phyloP scores from a whole-genome alignment of 2,888 invertebrate species.

The Dryadula phaetusa region DNA sequence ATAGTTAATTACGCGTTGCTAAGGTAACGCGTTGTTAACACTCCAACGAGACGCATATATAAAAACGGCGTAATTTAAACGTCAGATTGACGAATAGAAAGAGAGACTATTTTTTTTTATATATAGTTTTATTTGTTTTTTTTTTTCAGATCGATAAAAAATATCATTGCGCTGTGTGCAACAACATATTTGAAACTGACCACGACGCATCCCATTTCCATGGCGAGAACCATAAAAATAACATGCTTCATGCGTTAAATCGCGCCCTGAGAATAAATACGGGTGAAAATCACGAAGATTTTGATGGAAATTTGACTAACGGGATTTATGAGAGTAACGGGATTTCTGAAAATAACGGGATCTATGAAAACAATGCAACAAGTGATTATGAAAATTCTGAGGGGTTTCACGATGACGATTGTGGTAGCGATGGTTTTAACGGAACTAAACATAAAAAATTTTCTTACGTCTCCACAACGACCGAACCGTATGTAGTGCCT shows the following conservation, averaged over 20 bases:
- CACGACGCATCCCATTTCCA: conserved; percentile 42
- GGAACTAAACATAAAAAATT: conserved; percentile 25
- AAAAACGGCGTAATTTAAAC: no score
- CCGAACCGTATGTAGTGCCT: conserved; percentile 43
- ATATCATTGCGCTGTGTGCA: conserved; percentile 58
- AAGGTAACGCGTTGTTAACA: no score
- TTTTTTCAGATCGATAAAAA: conserved; percentile 51
- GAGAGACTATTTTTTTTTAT: no score
- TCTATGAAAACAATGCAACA: not conserved
- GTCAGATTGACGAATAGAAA: no score
- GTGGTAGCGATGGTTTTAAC: conserved; percentile 21
- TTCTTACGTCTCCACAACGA: conserved; percentile 56
- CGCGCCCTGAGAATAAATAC: conserved; percentile 43
- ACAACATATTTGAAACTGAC: conserved; percentile 42
- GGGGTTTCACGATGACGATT: conserved; percentile 17
- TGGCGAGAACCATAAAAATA: conserved; percentile 49
- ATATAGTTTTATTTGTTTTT: no score
- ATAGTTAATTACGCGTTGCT: no score
- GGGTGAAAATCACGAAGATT: conserved; percentile 29
- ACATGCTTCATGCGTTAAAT: conserved; percentile 47
- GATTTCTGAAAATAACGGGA: conserved; percentile 36
- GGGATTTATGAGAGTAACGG: conserved; percentile 46
- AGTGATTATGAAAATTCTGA: conserved; percentile 28
- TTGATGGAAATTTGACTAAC: conserved; percentile 24
- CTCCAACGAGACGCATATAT: no score